phyloP scores from a whole-genome alignment of 2,888 invertebrate genomes.

The Trachelus tabidus region DNA sequence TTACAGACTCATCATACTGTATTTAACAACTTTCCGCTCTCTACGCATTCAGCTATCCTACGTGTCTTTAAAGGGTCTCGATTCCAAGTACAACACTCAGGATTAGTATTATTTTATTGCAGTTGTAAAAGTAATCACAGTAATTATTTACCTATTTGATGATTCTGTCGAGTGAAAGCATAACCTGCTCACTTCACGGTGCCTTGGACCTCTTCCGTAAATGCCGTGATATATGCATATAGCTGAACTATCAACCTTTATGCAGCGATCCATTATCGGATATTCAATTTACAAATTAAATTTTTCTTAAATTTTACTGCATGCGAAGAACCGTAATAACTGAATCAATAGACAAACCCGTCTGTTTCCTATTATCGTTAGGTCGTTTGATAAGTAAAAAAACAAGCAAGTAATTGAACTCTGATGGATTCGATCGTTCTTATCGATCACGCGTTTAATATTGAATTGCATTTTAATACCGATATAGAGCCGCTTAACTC shows the following conservation, averaged over 20 bases:
- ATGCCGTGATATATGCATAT: not conserved
- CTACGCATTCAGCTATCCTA: not conserved
- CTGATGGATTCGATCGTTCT: not conserved
- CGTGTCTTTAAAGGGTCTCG: not conserved
- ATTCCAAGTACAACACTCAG: constrained; percentile 3
- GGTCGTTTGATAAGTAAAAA: not conserved
- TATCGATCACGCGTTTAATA: not conserved
- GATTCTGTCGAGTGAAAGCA: constrained; percentile 46
- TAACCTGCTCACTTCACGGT: constrained; percentile 35
- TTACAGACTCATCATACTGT: not conserved
- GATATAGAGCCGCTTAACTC: not conserved
- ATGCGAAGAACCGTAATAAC: not conserved
- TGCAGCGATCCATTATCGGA: not conserved
- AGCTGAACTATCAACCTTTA: not conserved
- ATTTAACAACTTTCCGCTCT: not conserved
- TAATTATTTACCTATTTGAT: constrained; percentile 51
- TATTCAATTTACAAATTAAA: not conserved
- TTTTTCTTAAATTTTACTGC: not conserved
- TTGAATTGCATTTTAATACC: not conserved
- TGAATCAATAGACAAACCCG: not conserved
- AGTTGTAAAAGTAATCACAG: constrained; percentile 39
- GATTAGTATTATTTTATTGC: constrained; percentile 20
- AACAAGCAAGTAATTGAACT: not conserved
- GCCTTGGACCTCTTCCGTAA: constrained; percentile 37
- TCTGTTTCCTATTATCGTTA: not conserved